These are phyloP conservation scores for Euwallacea similis DNA, from an alignment of 1,140 invertebrate genomes.

Conservation along the genomic window DNA sequence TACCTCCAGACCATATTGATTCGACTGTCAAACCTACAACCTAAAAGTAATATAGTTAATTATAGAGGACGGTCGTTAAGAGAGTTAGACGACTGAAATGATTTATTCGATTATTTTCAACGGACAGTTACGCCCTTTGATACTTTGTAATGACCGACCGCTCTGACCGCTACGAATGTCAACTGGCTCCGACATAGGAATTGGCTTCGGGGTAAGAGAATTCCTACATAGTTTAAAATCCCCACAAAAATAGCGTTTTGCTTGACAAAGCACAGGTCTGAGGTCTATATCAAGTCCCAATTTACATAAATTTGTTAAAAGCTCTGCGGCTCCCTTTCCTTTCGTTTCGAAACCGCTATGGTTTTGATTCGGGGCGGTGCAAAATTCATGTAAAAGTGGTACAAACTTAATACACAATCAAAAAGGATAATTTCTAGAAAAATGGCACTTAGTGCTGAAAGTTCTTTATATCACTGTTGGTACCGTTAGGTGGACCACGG, in stretches of 20 bases:
- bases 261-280: background rate
- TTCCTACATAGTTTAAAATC: conserved; percentile 17
- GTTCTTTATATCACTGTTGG: background rate
- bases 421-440: no score
- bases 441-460: no score
- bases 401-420: no score
- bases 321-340: no score
- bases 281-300: conserved; percentile 3
- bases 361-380: no score
- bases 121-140: conserved; percentile 31
- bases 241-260: conserved; percentile 20
- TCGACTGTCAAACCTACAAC: conserved; percentile 22
- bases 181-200: conserved; percentile 24
- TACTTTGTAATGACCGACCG: conserved; percentile 30
- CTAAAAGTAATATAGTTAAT: conserved; percentile 34
- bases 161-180: conserved; percentile 32
- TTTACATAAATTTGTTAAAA: background rate
- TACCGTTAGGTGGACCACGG: conserved; percentile 32
- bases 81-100: conserved; percentile 30
- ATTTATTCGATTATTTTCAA: conserved; percentile 34
- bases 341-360: no score
- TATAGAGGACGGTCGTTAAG: conserved; percentile 31
- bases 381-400: no score
- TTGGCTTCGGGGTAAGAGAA: conserved; percentile 4
- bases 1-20: conserved; percentile 24